Evolutionary conservation across 2,113 vertebrate genomes (phyloP), one percentile per base, ranked within the genome.

Genomic region (Serinus canaria): DNA sequence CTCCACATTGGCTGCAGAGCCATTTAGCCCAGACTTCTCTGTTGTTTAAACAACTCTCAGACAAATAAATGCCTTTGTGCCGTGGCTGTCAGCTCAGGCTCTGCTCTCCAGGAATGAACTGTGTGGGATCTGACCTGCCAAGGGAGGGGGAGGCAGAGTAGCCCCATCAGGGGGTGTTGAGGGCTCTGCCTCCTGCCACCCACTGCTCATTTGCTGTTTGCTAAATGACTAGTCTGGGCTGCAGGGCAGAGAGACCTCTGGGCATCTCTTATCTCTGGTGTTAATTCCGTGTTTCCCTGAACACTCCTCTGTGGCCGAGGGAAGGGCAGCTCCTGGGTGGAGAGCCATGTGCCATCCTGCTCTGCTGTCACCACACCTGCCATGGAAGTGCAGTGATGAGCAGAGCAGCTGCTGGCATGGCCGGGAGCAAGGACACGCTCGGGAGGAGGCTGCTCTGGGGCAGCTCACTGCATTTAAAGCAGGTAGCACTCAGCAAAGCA

Each of bases 291-390:
- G 44, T 33, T 72, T 60, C 46, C 66, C 64, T 59, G 25, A n/a
- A 31, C 25, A 0, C 17, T 52, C 50, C 73, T 39, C 70, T 22
- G 72, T 3, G 3, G 37, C 22, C 0, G 0, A n/a, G 47, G 59
- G 47, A 37, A 33, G 66, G 28, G 55, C 88, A 41, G 77, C 46
- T 68, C 62, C 60, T 9, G 3, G 30, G 60, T 33, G 73, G 33
- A n/a, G 17, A 33, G 66, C 90, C 2, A 0, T 9, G 47, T 28
- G 41, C 37, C 5, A 1, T 10, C 27, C 49, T 47, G 10, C 43
- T 63, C 28, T 5, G 50, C 47, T 17, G 17, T 67, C 44, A 23
- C 4, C 37, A 1, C 47, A 5, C 5, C 30, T 0, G 21, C 70
- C 5, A 0, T 1, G 60, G 64, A 13, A 4, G 30, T 2, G 35